Evolutionary conservation across 2,113 vertebrate genomes (phyloP).

Genomic region (Hylia prasina): DNA sequence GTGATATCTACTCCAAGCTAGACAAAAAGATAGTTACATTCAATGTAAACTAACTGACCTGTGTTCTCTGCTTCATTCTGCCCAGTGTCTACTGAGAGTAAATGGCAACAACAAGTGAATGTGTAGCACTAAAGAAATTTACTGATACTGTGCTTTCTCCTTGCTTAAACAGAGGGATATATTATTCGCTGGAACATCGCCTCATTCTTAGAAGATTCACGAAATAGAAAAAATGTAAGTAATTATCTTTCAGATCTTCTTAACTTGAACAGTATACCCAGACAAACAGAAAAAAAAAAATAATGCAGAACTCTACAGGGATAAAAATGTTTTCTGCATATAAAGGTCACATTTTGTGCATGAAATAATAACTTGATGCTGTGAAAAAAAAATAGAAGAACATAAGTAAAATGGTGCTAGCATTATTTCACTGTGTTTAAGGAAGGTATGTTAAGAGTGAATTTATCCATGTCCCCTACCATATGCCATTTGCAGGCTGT

Average conservation of each 20-base stretch:
- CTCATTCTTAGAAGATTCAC: conserved; percentile 65
- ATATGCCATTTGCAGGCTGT: neutral
- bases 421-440: neutral
- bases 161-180: conserved; percentile 63
- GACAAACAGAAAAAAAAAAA: neutral
- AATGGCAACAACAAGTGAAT: neutral
- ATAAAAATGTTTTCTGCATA: neutral
- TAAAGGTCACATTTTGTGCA: neutral
- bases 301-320: neutral
- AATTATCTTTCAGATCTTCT: neutral
- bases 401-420: neutral
- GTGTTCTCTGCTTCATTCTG: neutral
- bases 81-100: neutral
- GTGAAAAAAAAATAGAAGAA: neutral
- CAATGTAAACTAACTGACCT: neutral
- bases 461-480: neutral
- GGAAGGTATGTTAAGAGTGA: neutral
- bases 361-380: neutral
- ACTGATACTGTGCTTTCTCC: neutral
- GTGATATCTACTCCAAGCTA: neutral
- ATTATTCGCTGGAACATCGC: conserved; percentile 56
- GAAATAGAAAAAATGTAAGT: conserved; percentile 65
- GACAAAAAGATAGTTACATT: neutral
- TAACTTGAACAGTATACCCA: neutral
- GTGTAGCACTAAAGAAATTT: neutral